Conservation (phyloP, 2,113 vertebrate species). For the Centrocercus urophasianus region DNA sequence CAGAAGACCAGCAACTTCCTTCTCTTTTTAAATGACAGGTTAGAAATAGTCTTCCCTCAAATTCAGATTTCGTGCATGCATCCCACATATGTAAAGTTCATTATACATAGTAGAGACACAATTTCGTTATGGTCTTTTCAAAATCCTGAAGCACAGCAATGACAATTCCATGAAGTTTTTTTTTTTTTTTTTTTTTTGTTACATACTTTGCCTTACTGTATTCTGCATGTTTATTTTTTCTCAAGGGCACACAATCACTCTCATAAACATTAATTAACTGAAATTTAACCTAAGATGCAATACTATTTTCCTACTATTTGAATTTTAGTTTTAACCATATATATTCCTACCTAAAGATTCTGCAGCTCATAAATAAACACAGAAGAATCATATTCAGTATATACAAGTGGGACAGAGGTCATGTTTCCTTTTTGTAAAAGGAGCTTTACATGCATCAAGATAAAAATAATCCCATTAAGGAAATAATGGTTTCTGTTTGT, state of each 20-base stretch:
- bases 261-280: background rate
- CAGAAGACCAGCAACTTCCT: background rate
- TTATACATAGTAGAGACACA: background rate
- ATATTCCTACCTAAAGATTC: background rate
- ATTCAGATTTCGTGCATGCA: background rate
- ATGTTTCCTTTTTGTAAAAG: background rate
- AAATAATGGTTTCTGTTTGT: background rate
- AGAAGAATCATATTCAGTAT: background rate
- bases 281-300: background rate
- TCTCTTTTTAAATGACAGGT: background rate
- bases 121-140: background rate
- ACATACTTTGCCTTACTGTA: background rate
- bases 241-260: background rate
- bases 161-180: background rate
- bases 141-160: background rate
- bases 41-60: background rate
- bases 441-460: background rate
- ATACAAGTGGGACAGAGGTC: background rate
- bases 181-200: background rate
- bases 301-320: background rate
- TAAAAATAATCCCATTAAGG: background rate
- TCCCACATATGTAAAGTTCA: background rate
- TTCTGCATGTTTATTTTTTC: background rate
- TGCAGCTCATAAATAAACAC: background rate
- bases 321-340: background rate